A percentile compares a stretch with the other conserved stretches of the same genome.
Evolutionary conservation across 2,888 invertebrate species (phyloP).

Genomic region (Lordiphosa andalusiaca): DNA sequence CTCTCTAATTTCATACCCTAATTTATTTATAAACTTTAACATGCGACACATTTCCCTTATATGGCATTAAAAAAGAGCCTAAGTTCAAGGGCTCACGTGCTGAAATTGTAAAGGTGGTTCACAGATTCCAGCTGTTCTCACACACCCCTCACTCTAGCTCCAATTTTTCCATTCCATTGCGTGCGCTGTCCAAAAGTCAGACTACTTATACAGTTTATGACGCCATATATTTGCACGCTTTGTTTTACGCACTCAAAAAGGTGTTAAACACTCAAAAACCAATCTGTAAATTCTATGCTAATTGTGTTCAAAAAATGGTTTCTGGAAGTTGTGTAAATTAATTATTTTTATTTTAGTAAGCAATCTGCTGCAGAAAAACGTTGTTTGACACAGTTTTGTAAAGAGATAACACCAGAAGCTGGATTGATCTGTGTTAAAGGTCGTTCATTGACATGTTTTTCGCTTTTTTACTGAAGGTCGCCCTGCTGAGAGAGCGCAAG

Average conservation of each 20-base stretch:
- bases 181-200: conserved; percentile 30
- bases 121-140: no score
- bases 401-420: conserved; percentile 8
- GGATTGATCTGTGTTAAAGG: conserved; percentile 23
- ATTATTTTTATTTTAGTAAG: conserved; percentile 34
- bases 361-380: neutral
- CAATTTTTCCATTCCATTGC: conserved; percentile 17
- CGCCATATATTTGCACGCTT: conserved; percentile 44
- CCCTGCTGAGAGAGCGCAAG: neutral
- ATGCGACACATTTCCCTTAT: no score
- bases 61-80: no score
- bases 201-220: conserved; percentile 17
- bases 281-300: conserved; percentile 43
- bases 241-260: conserved; percentile 58
- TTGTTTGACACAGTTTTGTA: conserved; percentile 5
- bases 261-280: conserved; percentile 47
- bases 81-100: no score
- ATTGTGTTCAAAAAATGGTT: conserved; percentile 42
- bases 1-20: no score
- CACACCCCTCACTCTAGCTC: no score
- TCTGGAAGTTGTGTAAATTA: conserved; percentile 37
- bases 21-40: no score
- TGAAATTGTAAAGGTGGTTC: no score
- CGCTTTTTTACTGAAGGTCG: conserved; percentile 1
- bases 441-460: conserved; percentile 22